Base-by-base conservation (phyloP, 2,113 vertebrate genomes). In the Rhodinocichla rosea region DNA sequence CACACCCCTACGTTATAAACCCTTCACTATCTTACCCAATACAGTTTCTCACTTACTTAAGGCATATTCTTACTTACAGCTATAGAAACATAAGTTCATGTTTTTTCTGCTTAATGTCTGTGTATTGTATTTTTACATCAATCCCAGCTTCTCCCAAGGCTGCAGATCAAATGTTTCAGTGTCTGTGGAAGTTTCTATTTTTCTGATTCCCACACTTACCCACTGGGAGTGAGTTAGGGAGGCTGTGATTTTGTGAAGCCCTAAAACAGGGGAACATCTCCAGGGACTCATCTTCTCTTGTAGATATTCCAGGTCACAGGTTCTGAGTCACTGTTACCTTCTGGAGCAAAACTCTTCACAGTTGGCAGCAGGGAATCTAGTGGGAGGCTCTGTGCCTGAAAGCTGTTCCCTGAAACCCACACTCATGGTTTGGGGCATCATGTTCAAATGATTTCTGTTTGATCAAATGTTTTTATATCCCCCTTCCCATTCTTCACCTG, bases 301-400 rank as follows among this genome's bases (percentile, higher is more conserved):
- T 45, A 26, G 50, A 5, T 57, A 62, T 74, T 83, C 71, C 84
- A 89, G 86, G 83, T 93, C 33, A 1, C 79, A 69, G 91, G 87
- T 70, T 93, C 79, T 83, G 92, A 93, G 65, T 94, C 76, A 56
- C 85, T 67, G n/a, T 88, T 77, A 59, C 60, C 63, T 95, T 91
- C 91, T 95, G 91, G 50, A 88, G 88, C 55, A 91, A 65, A 91
- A 67, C 84, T 69, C 78, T 68, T 83, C 28, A 5, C 87, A 69
- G 49, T 65, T 94, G 85, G 90, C 85, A 86, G 75, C 55, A 78
- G 85, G 47, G 82, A 92, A 73, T 60, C n/a, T 52, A 5, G 91
- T 73, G 44, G 89, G 87, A 95, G 79, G 88, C 74, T 88, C 80
- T 87, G 68, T 91, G 86, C 69, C 67, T 92, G 69, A 60, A 64